Conservation (phyloP, 2,888 invertebrate species). For the Apotomis betuletana region DNA sequence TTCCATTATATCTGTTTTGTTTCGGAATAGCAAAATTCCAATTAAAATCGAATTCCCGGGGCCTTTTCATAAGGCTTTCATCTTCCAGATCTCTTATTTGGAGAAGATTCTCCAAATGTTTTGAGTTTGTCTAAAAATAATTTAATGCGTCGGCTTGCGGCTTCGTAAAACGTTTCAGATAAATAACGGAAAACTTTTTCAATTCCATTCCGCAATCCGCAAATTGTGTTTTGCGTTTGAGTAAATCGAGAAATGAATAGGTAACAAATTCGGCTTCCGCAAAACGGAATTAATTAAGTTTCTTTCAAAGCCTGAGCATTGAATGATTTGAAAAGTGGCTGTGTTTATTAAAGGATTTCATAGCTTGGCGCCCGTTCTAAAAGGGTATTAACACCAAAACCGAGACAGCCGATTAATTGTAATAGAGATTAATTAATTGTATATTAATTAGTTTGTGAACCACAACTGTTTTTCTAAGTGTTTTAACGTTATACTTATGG, state of each 20-base stretch:
- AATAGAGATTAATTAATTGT: no score
- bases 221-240: constrained; percentile 81
- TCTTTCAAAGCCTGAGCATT: constrained; percentile 48
- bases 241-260: constrained; percentile 78
- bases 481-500: no score
- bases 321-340: constrained; percentile 29
- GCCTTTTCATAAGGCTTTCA: constrained; percentile 35
- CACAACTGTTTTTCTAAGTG: no score
- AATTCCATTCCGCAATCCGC: constrained; percentile 77
- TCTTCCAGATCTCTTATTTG: constrained; percentile 44
- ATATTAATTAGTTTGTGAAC: no score
- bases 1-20: constrained; percentile 25
- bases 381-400: neutral
- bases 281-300: constrained; percentile 68
- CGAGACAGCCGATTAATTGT: neutral
- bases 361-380: neutral
- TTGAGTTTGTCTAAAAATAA: constrained; percentile 67
- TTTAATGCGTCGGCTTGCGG: constrained; percentile 67
- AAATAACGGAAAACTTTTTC: constrained; percentile 82
- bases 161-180: constrained; percentile 72
- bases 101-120: constrained; percentile 53
- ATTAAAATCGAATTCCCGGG: constrained; percentile 33
- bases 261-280: constrained; percentile 70
- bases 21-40: constrained; percentile 27
- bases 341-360: constrained; percentile 15